Conservation (phyloP, 2,113 vertebrate species). For the Misgurnus mizolepis region DNA sequence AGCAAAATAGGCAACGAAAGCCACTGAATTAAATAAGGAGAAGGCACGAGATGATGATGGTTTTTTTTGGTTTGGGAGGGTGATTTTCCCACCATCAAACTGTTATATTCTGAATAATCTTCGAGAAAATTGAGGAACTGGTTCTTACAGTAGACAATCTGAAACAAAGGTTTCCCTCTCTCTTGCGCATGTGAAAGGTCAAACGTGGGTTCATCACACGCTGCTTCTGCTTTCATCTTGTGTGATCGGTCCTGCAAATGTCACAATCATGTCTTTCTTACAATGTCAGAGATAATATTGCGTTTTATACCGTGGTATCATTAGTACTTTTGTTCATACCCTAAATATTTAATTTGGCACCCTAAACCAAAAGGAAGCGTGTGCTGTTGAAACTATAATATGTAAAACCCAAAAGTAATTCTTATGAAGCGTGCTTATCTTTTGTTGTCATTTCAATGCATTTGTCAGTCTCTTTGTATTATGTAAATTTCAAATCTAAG, state of each 20-base stretch:
- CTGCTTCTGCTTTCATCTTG: slow-evolving; percentile 16
- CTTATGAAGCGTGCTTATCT: no score
- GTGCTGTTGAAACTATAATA: no score
- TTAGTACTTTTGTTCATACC: no score
- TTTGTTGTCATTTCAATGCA: no score
- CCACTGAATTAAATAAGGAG: not conserved
- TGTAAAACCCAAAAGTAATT: no score
- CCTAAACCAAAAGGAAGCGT: no score
- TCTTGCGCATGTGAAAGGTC: slow-evolving; percentile 40
- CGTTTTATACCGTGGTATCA: no score
- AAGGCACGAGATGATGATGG: not conserved
- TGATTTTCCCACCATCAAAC: slow-evolving; percentile 1
- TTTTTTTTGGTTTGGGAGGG: not conserved
- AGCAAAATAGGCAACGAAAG: slow-evolving; percentile 27
- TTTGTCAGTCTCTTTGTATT: no score
- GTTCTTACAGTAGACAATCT: slow-evolving; percentile 23
- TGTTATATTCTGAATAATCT: slow-evolving; percentile 33
- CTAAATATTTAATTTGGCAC: no score
- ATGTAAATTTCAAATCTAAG: no score
- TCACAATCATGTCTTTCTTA: not conserved
- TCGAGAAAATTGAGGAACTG: slow-evolving; percentile 25
- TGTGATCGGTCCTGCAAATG: not conserved
- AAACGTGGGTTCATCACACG: slow-evolving; percentile 7
- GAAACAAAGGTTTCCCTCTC: slow-evolving; percentile 38
- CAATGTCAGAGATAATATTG: not conserved